These are phyloP conservation scores for Microchrysa polita DNA, from an alignment of 2,888 invertebrate genomes.

Conservation along the genomic window DNA sequence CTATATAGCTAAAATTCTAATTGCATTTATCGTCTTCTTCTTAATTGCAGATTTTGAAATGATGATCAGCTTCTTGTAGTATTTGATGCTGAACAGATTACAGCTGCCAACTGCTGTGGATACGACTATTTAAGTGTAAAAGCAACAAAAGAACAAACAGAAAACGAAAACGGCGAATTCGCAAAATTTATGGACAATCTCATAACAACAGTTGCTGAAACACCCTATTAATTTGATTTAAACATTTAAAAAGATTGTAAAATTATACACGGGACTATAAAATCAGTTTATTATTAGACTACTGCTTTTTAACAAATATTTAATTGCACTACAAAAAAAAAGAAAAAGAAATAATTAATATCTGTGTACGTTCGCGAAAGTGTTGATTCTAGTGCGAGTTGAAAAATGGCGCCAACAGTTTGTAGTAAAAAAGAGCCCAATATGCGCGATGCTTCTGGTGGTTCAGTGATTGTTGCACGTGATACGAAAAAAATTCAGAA, in stretches of 20 bases:
- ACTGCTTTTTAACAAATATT: conserved; percentile 1
- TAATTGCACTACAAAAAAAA: not conserved
- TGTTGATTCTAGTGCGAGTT: not conserved
- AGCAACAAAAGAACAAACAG: no score
- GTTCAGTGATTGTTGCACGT: conserved; percentile 42
- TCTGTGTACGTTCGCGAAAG: not conserved
- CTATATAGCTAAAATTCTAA: no score
- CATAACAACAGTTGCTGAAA: not conserved
- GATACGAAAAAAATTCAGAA: conserved; percentile 45
- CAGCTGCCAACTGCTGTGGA: no score
- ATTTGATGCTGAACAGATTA: no score
- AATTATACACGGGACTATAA: no score
- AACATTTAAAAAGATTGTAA: no score
- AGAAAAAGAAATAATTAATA: not conserved
- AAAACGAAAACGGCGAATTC: not conserved
- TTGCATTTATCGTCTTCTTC: no score
- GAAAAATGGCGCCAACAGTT: conserved; percentile 61
- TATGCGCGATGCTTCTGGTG: conserved; percentile 53
- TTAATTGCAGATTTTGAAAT: no score
- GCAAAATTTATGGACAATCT: not conserved
- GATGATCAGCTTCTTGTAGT: no score
- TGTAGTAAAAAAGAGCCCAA: conserved; percentile 60
- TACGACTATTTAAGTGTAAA: no score
- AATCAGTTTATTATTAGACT: no score
- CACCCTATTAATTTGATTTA: not conserved